These are phyloP conservation scores for Pelusios castaneus DNA, from an alignment of 2,113 vertebrate species.

Conservation along the genomic window DNA sequence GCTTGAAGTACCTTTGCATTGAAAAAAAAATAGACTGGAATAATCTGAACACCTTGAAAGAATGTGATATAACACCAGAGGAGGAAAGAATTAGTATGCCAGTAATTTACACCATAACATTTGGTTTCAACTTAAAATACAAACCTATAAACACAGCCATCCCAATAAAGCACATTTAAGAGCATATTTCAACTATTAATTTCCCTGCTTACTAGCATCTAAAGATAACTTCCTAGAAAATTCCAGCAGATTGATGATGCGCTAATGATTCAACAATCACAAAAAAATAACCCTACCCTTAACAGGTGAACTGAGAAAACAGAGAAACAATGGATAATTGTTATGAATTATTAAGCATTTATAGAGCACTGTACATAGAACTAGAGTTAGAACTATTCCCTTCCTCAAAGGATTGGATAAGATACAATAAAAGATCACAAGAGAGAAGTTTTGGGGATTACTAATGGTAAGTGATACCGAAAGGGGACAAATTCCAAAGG, in stretches of 20 bases:
- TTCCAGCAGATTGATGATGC: background rate
- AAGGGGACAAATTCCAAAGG: too few species aligned
- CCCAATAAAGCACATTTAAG: background rate
- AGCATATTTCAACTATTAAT: background rate
- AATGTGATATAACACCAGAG: background rate
- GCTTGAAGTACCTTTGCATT: background rate
- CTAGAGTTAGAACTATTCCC: background rate
- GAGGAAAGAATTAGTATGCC: background rate
- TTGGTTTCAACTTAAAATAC: background rate
- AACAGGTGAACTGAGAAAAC: background rate
- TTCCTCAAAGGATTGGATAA: background rate
- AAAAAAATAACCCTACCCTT: background rate
- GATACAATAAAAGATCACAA: background rate
- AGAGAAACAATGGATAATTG: background rate
- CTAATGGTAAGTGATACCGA: background rate
- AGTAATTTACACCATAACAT: constrained; percentile 5
- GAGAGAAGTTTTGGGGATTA: background rate
- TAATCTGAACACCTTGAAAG: background rate
- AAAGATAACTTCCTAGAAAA: background rate
- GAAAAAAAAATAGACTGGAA: background rate
- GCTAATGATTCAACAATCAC: background rate
- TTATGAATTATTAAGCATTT: background rate
- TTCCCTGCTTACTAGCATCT: background rate
- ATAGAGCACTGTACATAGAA: background rate
- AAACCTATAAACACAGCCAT: background rate